Conservation (phyloP, 2,888 invertebrate genomes). For the Luperina nickerlii region DNA sequence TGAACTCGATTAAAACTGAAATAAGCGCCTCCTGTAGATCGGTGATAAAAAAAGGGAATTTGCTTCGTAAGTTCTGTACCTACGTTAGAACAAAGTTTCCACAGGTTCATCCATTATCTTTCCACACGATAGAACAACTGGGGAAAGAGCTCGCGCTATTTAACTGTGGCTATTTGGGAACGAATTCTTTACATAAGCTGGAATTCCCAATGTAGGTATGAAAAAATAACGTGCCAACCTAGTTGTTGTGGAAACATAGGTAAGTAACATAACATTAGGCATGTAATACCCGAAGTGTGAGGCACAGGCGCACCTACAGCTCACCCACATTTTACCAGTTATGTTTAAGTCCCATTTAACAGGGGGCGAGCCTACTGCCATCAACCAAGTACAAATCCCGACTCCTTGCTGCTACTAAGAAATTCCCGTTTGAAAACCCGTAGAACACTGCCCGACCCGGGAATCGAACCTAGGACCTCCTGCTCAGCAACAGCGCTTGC, state of each 20-base stretch:
- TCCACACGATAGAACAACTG: slow-evolving; percentile 28
- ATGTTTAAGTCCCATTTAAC: neutral
- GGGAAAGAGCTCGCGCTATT: slow-evolving; percentile 22
- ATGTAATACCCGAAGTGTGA: too few species aligned
- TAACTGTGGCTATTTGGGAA: slow-evolving; percentile 23
- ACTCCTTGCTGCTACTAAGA: too few species aligned
- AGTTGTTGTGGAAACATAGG: neutral
- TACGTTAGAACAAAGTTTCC: slow-evolving; percentile 22
- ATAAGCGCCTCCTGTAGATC: slow-evolving; percentile 2
- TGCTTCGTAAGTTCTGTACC: slow-evolving; percentile 1
- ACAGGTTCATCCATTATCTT: slow-evolving; percentile 47
- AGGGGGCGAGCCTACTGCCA: too few species aligned
- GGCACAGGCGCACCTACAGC: too few species aligned
- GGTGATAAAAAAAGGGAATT: slow-evolving; percentile 33
- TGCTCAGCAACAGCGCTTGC: too few species aligned
- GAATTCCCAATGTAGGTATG: slow-evolving; percentile 5
- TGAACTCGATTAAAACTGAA: slow-evolving; percentile 40
- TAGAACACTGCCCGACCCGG: too few species aligned
- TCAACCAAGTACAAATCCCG: too few species aligned
- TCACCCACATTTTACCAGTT: neutral
- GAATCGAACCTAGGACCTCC: too few species aligned
- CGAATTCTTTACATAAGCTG: slow-evolving; percentile 15
- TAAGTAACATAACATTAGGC: neutral
- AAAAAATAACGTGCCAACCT: neutral
- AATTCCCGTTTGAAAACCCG: too few species aligned